Percentiles rank a stretch among this genome's conserved stretches.
Evolutionary conservation across 2,888 invertebrate genomes (phyloP).

Genomic region (Thecophora atra): DNA sequence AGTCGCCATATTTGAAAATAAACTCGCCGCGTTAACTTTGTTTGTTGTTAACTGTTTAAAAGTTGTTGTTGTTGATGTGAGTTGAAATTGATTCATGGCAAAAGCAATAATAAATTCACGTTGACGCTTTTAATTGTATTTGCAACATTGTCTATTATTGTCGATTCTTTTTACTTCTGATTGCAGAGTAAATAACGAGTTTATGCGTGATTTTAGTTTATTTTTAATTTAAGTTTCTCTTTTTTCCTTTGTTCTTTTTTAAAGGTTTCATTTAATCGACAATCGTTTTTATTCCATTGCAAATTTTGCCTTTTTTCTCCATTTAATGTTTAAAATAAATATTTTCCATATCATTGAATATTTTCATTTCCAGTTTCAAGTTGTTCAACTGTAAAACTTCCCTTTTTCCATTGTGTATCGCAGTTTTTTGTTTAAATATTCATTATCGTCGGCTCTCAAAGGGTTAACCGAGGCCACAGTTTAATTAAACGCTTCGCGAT

Average conservation of each 20-base stretch:
- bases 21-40: background rate
- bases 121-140: conserved; percentile 10
- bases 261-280: background rate
- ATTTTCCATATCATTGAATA: no score
- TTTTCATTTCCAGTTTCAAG: no score
- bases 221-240: background rate
- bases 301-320: background rate
- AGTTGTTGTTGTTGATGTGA: background rate
- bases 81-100: conserved; percentile 7
- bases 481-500: no score
- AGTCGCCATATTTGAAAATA: conserved; percentile 13
- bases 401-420: no score
- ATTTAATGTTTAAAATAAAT: background rate
- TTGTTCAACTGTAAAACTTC: no score
- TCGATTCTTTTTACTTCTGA: background rate
- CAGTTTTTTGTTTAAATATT: no score
- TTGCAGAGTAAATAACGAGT: background rate
- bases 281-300: background rate
- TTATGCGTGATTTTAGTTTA: background rate
- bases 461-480: no score
- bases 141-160: background rate
- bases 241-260: background rate
- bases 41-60: background rate
- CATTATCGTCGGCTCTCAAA: no score
- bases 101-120: conserved; percentile 13